Percentiles rank a stretch among this genome's conserved stretches.
Conservation (phyloP, 2,888 invertebrate genomes). For the Apotomis turbidana region DNA sequence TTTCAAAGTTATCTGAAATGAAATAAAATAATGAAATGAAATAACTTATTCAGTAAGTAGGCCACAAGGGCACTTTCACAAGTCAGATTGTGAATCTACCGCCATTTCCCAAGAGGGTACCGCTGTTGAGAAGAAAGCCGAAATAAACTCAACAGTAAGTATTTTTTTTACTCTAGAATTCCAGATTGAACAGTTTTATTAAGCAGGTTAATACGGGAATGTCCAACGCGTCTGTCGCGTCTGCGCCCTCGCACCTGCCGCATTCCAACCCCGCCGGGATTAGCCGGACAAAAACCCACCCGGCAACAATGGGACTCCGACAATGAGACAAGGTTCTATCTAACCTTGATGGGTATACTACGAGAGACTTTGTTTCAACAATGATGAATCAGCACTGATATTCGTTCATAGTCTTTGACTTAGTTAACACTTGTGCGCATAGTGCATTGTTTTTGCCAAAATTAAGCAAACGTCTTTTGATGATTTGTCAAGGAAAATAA, state of each 20-base stretch:
- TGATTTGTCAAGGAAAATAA: too few relatives aligned
- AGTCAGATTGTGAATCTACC: too few relatives aligned
- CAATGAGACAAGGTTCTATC: background rate
- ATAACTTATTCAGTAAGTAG: too few relatives aligned
- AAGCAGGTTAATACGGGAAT: constrained; percentile 28
- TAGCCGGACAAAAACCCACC: constrained; percentile 41
- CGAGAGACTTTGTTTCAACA: background rate
- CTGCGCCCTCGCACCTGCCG: constrained; percentile 72
- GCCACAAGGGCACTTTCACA: too few relatives aligned
- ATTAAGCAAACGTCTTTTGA: background rate
- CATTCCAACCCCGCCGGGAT: constrained; percentile 64
- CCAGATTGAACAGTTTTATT: too few relatives aligned
- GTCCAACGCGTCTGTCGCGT: constrained; percentile 56
- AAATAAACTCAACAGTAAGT: too few relatives aligned
- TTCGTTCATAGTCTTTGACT: too few relatives aligned
- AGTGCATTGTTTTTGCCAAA: constrained; percentile 49
- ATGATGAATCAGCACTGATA: background rate
- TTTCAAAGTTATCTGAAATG: too few relatives aligned
- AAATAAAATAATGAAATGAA: too few relatives aligned
- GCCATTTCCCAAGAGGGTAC: too few relatives aligned
- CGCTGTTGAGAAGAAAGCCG: too few relatives aligned
- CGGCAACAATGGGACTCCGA: constrained; percentile 26
- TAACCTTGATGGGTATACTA: background rate
- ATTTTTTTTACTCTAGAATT: too few relatives aligned
- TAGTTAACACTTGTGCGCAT: constrained; percentile 35